These are phyloP conservation scores for Brachypodius melanocephalos DNA, from an alignment of 2,113 vertebrate genomes.

Conservation along the genomic window DNA sequence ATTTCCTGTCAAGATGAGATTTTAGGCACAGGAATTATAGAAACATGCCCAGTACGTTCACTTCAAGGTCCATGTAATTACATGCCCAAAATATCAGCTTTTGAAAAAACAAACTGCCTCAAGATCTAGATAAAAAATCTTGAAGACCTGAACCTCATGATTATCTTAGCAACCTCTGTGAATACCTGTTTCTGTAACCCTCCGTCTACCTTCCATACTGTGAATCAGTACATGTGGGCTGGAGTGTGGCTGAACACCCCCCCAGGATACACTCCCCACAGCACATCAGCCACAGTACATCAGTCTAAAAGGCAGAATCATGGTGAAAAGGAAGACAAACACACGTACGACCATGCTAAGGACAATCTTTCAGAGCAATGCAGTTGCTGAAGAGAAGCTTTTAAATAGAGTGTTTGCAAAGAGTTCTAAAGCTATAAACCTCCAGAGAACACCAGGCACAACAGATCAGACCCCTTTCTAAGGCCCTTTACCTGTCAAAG, in stretches of 20 bases:
- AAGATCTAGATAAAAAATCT: neutral
- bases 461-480: neutral
- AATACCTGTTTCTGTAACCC: neutral
- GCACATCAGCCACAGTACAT: neutral
- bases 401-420: neutral
- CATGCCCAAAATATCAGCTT: neutral
- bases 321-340: neutral
- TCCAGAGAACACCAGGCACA: neutral
- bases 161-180: neutral
- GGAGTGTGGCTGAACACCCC: neutral
- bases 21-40: neutral
- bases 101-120: neutral
- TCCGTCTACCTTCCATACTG: neutral
- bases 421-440: neutral
- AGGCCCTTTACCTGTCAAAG: neutral
- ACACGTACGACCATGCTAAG: neutral
- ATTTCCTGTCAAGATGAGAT: neutral
- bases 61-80: neutral
- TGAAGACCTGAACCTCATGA: neutral
- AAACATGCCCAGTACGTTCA: neutral
- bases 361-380: neutral
- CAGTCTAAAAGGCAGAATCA: neutral
- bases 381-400: neutral
- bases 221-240: fast-evolving
- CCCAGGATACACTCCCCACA: neutral